Percentiles rank a stretch among this genome's conserved stretches.
phyloP scores from a whole-genome alignment of 2,113 vertebrate species.

The Cygnus atratus region DNA sequence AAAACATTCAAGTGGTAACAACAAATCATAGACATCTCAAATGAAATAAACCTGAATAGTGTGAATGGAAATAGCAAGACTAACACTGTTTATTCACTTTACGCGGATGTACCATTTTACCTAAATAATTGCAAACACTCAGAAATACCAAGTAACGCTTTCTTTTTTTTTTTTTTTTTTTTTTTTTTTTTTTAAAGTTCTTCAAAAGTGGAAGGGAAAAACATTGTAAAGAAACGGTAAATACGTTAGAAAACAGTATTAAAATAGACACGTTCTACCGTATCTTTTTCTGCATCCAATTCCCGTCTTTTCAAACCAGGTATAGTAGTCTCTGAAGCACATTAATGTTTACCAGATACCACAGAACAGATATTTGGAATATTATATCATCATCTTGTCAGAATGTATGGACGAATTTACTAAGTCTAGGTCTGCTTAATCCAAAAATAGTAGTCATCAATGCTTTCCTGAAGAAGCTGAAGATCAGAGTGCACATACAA shows the following conservation, averaged over 20 bases:
- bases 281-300: not conserved
- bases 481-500: rapidly evolving
- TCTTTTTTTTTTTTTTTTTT: too few species aligned
- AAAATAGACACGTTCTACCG: not conserved
- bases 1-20: not conserved
- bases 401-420: not conserved
- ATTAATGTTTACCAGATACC: not conserved
- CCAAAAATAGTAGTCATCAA: not conserved
- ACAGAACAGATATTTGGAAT: not conserved
- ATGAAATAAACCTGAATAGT: not conserved
- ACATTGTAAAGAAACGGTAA: not conserved
- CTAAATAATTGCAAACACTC: not conserved
- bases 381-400: not conserved
- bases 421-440: not conserved
- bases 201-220: not conserved
- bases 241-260: not conserved
- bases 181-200: not conserved
- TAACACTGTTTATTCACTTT: not conserved
- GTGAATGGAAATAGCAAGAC: not conserved
- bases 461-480: not conserved
- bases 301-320: not conserved
- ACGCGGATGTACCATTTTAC: not conserved
- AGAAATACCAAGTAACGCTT: not conserved
- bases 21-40: slow-evolving; percentile 3
- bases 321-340: not conserved